A percentile compares a stretch with the other conserved stretches of the same genome.
phyloP scores from a whole-genome alignment of 2,113 vertebrate species.

The Puntigrus tetrazona region DNA sequence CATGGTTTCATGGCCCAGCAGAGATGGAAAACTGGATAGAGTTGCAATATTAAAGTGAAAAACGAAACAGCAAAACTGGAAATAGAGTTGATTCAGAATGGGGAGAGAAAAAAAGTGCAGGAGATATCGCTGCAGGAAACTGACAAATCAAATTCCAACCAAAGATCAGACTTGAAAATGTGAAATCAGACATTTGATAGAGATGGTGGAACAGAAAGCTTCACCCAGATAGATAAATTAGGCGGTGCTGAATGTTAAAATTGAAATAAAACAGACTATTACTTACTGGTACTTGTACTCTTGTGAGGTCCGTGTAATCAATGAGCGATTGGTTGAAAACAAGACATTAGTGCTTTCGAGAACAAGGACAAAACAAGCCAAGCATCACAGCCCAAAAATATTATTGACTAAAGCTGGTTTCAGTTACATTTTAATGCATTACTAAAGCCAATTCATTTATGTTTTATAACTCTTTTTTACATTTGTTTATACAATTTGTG shows the following conservation, averaged over 20 bases:
- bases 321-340: conserved; percentile 83
- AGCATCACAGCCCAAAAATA: conserved; percentile 69
- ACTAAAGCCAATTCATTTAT: neutral
- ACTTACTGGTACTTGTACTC: conserved; percentile 81
- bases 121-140: conserved; percentile 4
- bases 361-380: conserved; percentile 77
- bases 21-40: conserved; percentile 35
- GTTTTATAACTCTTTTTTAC: neutral
- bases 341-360: conserved; percentile 85
- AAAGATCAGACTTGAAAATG: conserved; percentile 32
- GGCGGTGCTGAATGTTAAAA: conserved; percentile 54
- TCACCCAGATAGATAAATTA: conserved; percentile 62
- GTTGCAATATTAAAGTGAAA: conserved; percentile 19
- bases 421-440: neutral
- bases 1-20: too few species aligned
- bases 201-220: conserved; percentile 45
- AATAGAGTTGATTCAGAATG: conserved; percentile 20
- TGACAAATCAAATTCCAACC: conserved; percentile 10
- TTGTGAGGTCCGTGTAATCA: conserved; percentile 82
- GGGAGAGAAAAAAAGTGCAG: neutral
- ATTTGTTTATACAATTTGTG: neutral
- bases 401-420: neutral
- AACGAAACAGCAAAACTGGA: neutral
- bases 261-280: conserved; percentile 67
- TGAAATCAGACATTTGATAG: conserved; percentile 41